Percentiles rank a stretch among this genome's conserved stretches.
phyloP scores from a whole-genome alignment of 37 sponge, comb jelly and placozoan genomes.

The Halisarca cf. caerulea region DNA sequence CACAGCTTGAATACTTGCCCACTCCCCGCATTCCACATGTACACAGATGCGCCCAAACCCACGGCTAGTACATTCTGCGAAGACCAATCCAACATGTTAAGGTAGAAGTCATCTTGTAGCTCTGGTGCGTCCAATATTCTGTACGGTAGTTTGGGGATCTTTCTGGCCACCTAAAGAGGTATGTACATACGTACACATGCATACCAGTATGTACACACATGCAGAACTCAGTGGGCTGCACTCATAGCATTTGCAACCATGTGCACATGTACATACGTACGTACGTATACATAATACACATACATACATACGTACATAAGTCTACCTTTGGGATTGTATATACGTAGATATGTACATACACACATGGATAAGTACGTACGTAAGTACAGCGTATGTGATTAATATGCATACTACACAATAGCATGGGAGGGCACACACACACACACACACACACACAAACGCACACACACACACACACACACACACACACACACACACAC shows the following conservation, averaged over 20 bases:
- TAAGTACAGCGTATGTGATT: no score
- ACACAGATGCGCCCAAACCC: slow-evolving; percentile 86
- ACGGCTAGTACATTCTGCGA: slow-evolving; percentile 83
- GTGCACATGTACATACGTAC: neutral
- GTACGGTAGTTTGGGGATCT: slow-evolving; percentile 90
- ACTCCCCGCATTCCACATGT: slow-evolving; percentile 95
- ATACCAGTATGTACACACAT: neutral
- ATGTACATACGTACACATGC: no score
- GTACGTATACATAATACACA: neutral
- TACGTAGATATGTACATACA: no score
- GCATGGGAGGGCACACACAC: no score
- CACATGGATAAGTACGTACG: no score
- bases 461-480: no score
- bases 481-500: no score
- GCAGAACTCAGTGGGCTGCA: neutral
- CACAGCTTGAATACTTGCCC: slow-evolving; percentile 84
- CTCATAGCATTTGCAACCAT: neutral
- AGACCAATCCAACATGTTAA: slow-evolving; percentile 98
- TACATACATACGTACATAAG: no score
- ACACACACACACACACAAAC: no score
- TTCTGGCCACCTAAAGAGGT: slow-evolving; percentile 45
- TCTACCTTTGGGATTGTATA: no score
- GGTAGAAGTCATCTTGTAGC: slow-evolving; percentile 96
- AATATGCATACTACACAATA: no score
- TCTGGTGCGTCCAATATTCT: slow-evolving; percentile 99